Conservation (phyloP, 2,113 vertebrate species). For the Myanophis thanlyinensis region DNA sequence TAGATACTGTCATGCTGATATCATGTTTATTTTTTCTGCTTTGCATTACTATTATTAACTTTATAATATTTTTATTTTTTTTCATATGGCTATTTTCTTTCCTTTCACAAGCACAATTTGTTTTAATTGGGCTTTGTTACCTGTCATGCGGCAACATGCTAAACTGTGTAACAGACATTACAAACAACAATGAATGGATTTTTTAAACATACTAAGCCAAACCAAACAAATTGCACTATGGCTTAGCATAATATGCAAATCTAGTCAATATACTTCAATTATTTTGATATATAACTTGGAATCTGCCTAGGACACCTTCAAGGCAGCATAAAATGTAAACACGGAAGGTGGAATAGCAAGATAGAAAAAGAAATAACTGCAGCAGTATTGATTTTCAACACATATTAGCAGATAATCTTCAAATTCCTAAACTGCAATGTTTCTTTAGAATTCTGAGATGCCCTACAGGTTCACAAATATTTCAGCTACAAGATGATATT, state of each 20-base stretch:
- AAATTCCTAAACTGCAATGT: not conserved
- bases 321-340: not conserved
- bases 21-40: not conserved
- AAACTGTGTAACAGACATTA: not conserved
- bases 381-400: not conserved
- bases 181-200: not conserved
- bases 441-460: not conserved
- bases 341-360: not conserved
- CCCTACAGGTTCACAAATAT: not conserved
- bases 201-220: not conserved
- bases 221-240: not conserved
- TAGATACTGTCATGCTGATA: not conserved
- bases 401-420: not conserved
- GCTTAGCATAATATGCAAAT: not conserved
- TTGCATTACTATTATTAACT: not conserved
- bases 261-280: not conserved
- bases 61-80: not conserved
- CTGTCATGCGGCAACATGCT: not conserved
- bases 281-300: not conserved
- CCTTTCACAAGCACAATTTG: not conserved
- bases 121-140: not conserved
- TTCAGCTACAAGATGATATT: not conserved
- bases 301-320: not conserved
- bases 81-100: not conserved
- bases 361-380: not conserved